Conservation (phyloP, 2,797 vertebrate genomes). For the Pygocentrus nattereri region DNA sequence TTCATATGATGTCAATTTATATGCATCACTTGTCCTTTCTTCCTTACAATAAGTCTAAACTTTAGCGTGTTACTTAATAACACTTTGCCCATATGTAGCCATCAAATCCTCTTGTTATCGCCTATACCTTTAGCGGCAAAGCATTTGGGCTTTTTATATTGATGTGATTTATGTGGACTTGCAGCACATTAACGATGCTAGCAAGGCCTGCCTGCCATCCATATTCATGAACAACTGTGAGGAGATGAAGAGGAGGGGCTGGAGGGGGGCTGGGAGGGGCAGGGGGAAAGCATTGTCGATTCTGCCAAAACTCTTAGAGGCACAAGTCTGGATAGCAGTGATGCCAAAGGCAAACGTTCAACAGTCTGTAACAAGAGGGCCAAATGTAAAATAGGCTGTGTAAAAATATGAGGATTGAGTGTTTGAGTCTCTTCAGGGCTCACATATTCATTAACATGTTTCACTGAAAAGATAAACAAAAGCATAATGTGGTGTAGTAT, state of each 20-base stretch:
- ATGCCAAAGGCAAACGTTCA: constrained; percentile 69
- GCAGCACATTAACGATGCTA: constrained; percentile 83
- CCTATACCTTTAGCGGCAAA: constrained; percentile 73
- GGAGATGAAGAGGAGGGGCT: constrained; percentile 63
- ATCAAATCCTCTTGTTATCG: constrained; percentile 61
- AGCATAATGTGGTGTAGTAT: neutral
- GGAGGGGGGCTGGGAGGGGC: constrained; percentile 64
- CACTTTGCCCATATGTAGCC: constrained; percentile 4
- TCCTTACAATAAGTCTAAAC: neutral
- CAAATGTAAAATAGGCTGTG: constrained; percentile 69
- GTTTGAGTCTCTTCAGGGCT: neutral
- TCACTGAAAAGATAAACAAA: neutral
- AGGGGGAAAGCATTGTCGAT: constrained; percentile 59
- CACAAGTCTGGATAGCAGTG: constrained; percentile 69
- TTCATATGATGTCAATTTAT: neutral
- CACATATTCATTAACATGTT: neutral
- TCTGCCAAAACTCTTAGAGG: constrained; percentile 76
- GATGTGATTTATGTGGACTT: constrained; percentile 83
- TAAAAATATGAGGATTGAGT: constrained; percentile 5
- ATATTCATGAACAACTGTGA: constrained; percentile 90
- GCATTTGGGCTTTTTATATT: constrained; percentile 81
- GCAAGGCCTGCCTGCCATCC: constrained; percentile 76
- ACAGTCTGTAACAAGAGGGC: constrained; percentile 67
- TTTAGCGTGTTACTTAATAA: constrained; percentile 17
- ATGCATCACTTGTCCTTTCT: constrained; percentile 14